phyloP scores from a whole-genome alignment of 2,888 invertebrate species.

The Isotomurus palustris region DNA sequence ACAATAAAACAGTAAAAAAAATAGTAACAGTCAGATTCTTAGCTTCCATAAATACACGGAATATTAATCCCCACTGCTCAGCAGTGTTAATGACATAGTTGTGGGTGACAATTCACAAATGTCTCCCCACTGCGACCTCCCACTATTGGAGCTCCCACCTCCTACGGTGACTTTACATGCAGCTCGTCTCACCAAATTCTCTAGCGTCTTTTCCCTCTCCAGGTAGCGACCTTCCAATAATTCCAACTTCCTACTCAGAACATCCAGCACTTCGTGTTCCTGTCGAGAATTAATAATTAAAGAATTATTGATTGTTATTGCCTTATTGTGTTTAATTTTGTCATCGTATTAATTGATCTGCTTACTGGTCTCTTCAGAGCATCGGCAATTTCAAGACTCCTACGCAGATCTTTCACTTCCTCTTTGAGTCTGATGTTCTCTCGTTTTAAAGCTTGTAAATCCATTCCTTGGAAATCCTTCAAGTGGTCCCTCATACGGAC shows the following conservation, averaged over 20 bases:
- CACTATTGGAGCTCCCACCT: background rate
- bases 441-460: constrained; percentile 17
- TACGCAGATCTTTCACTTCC: constrained; percentile 24
- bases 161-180: constrained; percentile 27
- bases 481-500: constrained; percentile 29
- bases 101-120: too few relatives aligned
- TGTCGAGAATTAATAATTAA: constrained; percentile 7
- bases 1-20: too few relatives aligned
- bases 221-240: constrained; percentile 33
- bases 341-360: background rate
- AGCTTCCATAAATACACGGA: too few relatives aligned
- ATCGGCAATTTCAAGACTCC: constrained; percentile 29
- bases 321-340: background rate
- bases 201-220: constrained; percentile 36
- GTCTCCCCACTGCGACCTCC: too few relatives aligned
- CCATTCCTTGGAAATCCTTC: constrained; percentile 21
- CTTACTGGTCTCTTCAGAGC: constrained; percentile 35
- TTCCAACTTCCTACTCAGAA: constrained; percentile 38
- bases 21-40: too few relatives aligned
- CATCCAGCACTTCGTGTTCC: constrained; percentile 35
- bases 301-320: background rate
- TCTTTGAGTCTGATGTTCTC: constrained; percentile 30
- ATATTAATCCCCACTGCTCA: too few relatives aligned
- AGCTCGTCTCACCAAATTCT: constrained; percentile 26
- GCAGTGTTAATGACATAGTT: too few relatives aligned